Base-by-base conservation (phyloP, 2,888 invertebrate genomes). In the Dromius quadrimaculatus region DNA sequence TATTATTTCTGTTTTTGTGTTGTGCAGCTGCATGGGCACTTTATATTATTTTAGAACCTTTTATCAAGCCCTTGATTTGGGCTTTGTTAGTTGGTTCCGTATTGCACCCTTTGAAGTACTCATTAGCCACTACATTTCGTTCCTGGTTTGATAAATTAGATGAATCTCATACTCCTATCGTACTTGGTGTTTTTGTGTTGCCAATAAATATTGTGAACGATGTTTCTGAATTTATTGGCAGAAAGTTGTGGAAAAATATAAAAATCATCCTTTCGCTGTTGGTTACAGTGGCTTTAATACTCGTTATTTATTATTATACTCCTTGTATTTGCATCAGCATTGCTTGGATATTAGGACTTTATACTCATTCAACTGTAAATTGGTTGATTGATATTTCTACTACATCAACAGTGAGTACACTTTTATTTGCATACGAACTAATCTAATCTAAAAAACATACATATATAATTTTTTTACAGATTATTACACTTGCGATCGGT, bases 41-140 rank as follows among this genome's bases (percentile, higher is more conserved):
- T 4, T 95, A 93, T 81, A 87, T 93, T 73, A 92, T 95, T 74
- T 84, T 97, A 23, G 92, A 94, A 77, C 96, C 97, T 0, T 98
- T 97, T 82, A 89, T 98, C 32, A 92, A 94, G 75, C 97, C 98
- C 0, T 83, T 99, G 64, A 87, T 98, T 75, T 99, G 98, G 98
- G 97, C 98, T 0, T 85, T 97, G 69, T 85, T 99, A 28, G 94
- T 97, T 77, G 99, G 99, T n/a, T 96, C 97, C 0, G 92, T 97
- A 36, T 85, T 98, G n/a, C 95, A 97, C 82, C 98, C 98, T 0
- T 92, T 97, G 78, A 98, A 98, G 82, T 88, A 91, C 72, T 90
- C 88, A 68, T 82, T 97, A 45, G 90, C 95, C 0, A 89, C 89
- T 71, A 84, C 88, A 72, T 85, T 95, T 17, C 89, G 92, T 76